Evolutionary conservation across 2,797 vertebrate species (phyloP).

Genomic region (Vultur gryphus): DNA sequence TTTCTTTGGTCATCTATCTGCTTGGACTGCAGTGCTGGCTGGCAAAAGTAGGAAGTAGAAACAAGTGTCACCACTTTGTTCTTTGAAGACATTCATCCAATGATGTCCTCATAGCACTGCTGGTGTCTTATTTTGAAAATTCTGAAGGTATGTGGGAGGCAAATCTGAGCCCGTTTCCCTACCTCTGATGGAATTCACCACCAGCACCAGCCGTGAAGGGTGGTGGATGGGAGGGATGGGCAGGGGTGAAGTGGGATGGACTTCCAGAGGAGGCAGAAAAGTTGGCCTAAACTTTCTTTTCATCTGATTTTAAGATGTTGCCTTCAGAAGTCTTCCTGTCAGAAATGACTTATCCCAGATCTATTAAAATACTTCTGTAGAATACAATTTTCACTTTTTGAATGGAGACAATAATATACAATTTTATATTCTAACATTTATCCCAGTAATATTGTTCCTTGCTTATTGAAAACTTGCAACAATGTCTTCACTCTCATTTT

Average conservation of each 20-base stretch:
- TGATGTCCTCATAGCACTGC: background rate
- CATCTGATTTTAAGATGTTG: background rate
- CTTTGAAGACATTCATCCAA: background rate
- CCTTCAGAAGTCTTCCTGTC: background rate
- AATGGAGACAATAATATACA: background rate
- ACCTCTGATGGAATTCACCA: accelerated
- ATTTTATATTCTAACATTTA: background rate
- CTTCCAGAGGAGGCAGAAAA: background rate
- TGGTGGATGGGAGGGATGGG: background rate
- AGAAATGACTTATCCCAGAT: background rate
- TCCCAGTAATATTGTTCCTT: background rate
- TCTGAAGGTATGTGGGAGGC: background rate
- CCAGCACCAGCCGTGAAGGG: background rate
- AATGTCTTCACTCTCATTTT: background rate
- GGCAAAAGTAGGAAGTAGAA: background rate
- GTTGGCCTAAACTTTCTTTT: background rate
- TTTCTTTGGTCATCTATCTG: background rate
- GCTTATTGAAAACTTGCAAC: background rate
- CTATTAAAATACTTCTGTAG: background rate
- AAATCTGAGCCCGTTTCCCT: background rate
- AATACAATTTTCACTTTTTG: background rate
- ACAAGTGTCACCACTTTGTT: background rate
- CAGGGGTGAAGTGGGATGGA: background rate
- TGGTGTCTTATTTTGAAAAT: background rate
- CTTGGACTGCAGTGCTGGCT: background rate